Conservation (phyloP, 2,113 vertebrate genomes). For the Rhinolophus sinicus region DNA sequence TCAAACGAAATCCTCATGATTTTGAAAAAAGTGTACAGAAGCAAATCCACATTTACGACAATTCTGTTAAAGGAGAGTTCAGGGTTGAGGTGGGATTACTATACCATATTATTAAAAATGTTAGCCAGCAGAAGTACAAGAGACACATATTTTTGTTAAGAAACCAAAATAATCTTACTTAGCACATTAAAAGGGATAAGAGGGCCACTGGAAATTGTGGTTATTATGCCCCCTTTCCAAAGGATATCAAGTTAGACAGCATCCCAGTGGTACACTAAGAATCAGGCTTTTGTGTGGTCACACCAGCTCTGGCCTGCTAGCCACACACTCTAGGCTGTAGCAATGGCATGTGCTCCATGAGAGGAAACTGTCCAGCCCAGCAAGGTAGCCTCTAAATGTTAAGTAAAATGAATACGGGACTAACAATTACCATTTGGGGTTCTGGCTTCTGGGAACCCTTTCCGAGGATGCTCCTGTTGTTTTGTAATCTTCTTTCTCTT, state of each 20-base stretch:
- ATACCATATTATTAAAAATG: neutral
- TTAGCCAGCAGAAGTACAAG: neutral
- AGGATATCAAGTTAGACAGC: neutral
- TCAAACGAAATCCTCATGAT: slow-evolving; percentile 3
- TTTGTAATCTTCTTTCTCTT: slow-evolving; percentile 84
- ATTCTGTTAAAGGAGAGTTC: neutral
- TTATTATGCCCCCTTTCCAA: neutral
- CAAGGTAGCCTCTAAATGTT: neutral
- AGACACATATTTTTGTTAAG: neutral
- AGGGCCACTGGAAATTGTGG: neutral
- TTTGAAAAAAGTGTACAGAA: neutral
- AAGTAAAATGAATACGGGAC: neutral
- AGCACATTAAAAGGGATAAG: neutral
- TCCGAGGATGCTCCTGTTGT: slow-evolving; percentile 68
- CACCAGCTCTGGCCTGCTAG: neutral
- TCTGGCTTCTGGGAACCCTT: slow-evolving; percentile 78
- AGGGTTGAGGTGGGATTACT: neutral
- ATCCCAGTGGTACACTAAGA: neutral
- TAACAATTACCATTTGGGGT: slow-evolving; percentile 81
- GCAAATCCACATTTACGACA: neutral
- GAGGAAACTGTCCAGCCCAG: neutral
- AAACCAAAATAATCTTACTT: neutral
- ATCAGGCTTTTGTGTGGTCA: neutral
- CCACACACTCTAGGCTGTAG: neutral
- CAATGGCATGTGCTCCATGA: neutral